These are phyloP conservation scores for Sorex fumeus DNA, from an alignment of 2,113 vertebrate species.

Conservation along the genomic window DNA sequence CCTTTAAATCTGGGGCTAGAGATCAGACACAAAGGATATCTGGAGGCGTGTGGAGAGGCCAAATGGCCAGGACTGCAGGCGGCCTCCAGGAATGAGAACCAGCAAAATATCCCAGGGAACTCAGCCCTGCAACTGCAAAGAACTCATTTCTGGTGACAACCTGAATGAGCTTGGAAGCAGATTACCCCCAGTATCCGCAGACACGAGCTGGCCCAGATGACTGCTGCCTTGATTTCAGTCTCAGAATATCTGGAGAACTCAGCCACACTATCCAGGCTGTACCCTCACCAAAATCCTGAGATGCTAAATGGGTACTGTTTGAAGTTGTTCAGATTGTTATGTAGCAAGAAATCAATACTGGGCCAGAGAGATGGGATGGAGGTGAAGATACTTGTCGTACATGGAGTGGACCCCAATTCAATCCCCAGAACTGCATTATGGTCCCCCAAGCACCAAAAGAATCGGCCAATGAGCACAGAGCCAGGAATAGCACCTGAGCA, in stretches of 20 bases:
- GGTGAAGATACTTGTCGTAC: too few relatives aligned
- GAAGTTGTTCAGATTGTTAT: conserved; percentile 27
- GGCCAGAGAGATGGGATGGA: too few relatives aligned
- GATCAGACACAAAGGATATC: conserved; percentile 25
- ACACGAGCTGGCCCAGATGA: not conserved
- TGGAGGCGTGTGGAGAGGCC: not conserved
- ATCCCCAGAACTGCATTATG: too few relatives aligned
- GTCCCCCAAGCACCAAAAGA: too few relatives aligned
- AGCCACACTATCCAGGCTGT: not conserved
- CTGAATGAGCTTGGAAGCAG: not conserved
- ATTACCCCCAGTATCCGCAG: not conserved
- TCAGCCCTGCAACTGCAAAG: not conserved
- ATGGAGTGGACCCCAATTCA: too few relatives aligned
- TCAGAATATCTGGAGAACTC: not conserved
- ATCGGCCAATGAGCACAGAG: too few relatives aligned
- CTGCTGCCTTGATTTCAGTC: not conserved
- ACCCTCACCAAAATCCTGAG: conserved; percentile 49
- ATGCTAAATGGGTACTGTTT: conserved; percentile 46
- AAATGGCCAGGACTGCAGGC: conserved; percentile 11
- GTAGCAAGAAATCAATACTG: conserved; percentile 11
- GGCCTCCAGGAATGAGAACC: not conserved
- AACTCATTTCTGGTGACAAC: conserved; percentile 41
- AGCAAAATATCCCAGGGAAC: not conserved
- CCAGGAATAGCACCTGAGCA: too few relatives aligned
- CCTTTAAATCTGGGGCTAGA: conserved; percentile 42